phyloP scores from a whole-genome alignment of 1,140 invertebrate species.

The Mesaphorura yosii region DNA sequence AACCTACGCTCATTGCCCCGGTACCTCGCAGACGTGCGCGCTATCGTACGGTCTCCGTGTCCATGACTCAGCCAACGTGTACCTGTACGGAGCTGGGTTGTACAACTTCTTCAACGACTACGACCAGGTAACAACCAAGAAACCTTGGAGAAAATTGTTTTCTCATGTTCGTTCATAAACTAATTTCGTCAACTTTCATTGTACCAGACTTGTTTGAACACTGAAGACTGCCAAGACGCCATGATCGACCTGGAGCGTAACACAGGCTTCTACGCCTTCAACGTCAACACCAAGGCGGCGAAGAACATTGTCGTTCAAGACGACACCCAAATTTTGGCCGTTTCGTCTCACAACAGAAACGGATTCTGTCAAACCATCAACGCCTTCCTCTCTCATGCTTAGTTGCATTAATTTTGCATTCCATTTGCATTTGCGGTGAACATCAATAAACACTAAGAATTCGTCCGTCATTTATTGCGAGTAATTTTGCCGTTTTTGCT shows the following conservation, averaged over 20 bases:
- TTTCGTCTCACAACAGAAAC: conserved; percentile 16
- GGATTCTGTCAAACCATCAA: conserved; percentile 26
- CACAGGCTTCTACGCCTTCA: conserved; percentile 18
- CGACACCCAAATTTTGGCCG: conserved; percentile 9
- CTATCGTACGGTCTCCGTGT: conserved; percentile 15
- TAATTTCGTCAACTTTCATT: too few species aligned
- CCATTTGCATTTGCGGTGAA: too few species aligned
- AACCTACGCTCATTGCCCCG: conserved; percentile 20
- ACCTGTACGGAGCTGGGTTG: conserved; percentile 27
- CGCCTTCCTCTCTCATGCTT: conserved; percentile 16
- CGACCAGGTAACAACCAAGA: too few species aligned
- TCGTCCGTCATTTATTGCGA: too few species aligned
- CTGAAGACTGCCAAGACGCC: conserved; percentile 18
- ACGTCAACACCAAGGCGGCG: conserved; percentile 26
- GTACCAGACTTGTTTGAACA: conserved; percentile 28
- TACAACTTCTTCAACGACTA: conserved; percentile 31
- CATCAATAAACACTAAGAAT: too few species aligned
- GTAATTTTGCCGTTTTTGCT: too few species aligned
- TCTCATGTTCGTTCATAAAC: too few species aligned
- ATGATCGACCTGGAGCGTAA: conserved; percentile 24
- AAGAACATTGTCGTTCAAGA: conserved; percentile 18
- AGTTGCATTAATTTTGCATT: too few species aligned
- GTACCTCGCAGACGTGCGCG: not conserved
- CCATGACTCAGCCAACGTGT: conserved; percentile 11
- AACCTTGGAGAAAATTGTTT: too few species aligned